These are phyloP conservation scores for Ophioninae sp. DNA, from an alignment of 2,888 invertebrate genomes.

Conservation along the genomic window DNA sequence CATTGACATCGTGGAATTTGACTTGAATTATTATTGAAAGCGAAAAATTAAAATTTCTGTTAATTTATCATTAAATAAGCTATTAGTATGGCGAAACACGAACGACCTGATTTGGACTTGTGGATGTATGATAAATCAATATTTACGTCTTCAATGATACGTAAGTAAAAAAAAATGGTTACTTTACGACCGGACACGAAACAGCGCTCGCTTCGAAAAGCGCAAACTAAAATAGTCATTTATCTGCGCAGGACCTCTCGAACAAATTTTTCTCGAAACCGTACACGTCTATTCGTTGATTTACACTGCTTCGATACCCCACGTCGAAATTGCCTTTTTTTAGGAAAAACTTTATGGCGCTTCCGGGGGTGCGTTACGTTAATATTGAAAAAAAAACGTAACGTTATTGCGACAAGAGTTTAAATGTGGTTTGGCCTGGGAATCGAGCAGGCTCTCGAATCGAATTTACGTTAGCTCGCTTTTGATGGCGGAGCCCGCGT, in stretches of 20 bases:
- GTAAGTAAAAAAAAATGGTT: not conserved
- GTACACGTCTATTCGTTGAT: conserved; percentile 8
- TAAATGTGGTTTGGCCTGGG: conserved; percentile 68
- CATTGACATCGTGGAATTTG: no score
- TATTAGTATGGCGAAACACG: no score
- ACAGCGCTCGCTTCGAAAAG: not conserved
- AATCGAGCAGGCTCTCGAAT: conserved; percentile 69
- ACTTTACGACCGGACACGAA: not conserved
- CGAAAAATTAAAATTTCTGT: no score
- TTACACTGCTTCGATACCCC: conserved; percentile 47
- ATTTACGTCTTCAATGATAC: not conserved
- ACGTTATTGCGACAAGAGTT: conserved; percentile 50
- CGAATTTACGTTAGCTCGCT: conserved; percentile 11
- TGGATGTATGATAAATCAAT: no score
- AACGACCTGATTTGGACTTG: no score
- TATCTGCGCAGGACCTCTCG: not conserved
- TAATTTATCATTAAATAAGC: no score
- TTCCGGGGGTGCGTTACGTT: not conserved
- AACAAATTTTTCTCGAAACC: not conserved
- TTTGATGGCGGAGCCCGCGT: conserved; percentile 65
- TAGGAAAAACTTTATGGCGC: conserved; percentile 27
- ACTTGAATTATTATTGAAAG: no score
- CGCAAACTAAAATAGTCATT: not conserved
- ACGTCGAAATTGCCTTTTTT: conserved; percentile 50
- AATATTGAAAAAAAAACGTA: conserved; percentile 39